Evolutionary conservation across 2,888 invertebrate species (phyloP), one percentile per base, ranked within the genome.

Genomic region (Sphaerophoria taeniata): DNA sequence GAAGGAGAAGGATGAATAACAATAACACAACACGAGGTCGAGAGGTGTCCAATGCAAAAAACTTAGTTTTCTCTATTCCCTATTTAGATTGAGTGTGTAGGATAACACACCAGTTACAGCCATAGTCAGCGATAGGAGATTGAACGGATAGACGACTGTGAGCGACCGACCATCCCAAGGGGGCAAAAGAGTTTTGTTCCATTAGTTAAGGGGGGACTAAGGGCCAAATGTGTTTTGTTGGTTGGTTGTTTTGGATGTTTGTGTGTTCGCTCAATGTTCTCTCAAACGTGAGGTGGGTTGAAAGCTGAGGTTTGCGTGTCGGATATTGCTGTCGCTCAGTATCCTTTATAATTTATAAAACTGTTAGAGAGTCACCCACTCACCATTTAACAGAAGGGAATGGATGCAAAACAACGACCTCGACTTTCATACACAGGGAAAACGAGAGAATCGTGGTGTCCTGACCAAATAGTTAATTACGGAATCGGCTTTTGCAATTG

Each of bases 281-380:
- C 47, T 33, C 45, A 7, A 63, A 69, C 76, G 76, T 24, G 24
- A 24, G 24, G 24, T 85, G 73, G 73, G 85, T 72, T 39, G 43
- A 36, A 36, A 24, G 9, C 49, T 75, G 75, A 69, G 75, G 85
- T 70, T 81, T 85, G 85, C 85, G 85, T 85, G 85, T 85, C 85
- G 85, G 85, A 85, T 85, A 85, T 85, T 85, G 81, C 85, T 81
- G 85, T 85, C 80, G 76, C 77, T 81, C 69, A 85, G 51, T 70
- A 55, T 56, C 53, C 76, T 76, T 58, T 58, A 9, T 43, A 43
- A 43, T 43, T 53, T 60, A 33, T 63, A n/a, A 14, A 16, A 24
- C 33, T 43, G 43, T 3, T n/a, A 2, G n/a, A 43, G 39, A n/a
- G 12, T 60, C 85, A 77, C 79, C 65, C 71, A 63, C 69, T 47